Evolutionary conservation across 30 jellyfish, hydroid and myxozoan species (phyloP).

Genomic region (Catostylus mosaicus): DNA sequence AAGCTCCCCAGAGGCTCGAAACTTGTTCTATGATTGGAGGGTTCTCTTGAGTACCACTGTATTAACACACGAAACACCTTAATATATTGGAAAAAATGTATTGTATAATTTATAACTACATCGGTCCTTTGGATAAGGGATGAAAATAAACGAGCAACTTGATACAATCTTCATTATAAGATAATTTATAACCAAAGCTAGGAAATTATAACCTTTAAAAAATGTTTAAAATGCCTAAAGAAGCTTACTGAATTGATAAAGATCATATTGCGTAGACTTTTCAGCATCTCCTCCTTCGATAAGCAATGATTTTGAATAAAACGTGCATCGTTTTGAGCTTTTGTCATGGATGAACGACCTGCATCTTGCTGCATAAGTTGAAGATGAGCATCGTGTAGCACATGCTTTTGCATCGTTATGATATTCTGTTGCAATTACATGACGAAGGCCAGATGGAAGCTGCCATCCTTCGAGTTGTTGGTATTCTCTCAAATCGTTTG

Average conservation of each 20-base stretch:
- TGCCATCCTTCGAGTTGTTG: slow-evolving; percentile 65
- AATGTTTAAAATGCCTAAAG: no score
- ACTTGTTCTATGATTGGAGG: no score
- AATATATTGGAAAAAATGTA: no score
- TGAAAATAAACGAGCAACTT: no score
- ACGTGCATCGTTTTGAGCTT: slow-evolving; percentile 44
- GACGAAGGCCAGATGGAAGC: slow-evolving; percentile 63
- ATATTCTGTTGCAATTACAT: slow-evolving; percentile 29
- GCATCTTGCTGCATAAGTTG: slow-evolving; percentile 53
- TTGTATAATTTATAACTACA: no score
- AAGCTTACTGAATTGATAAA: slow-evolving; percentile 78
- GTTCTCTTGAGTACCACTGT: neutral
- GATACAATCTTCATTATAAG: no score
- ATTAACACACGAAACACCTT: neutral
- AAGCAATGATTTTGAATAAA: slow-evolving; percentile 63
- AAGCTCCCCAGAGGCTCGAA: no score
- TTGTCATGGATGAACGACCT: slow-evolving; percentile 73
- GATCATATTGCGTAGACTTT: slow-evolving; percentile 50
- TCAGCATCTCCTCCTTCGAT: slow-evolving; percentile 58
- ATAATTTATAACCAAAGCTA: no score
- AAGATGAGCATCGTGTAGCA: slow-evolving; percentile 56
- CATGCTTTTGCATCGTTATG: slow-evolving; percentile 34
- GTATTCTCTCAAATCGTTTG: slow-evolving; percentile 64
- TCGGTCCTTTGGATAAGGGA: no score
- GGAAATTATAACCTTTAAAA: no score